These are phyloP conservation scores for Eudyptes chrysolophus DNA, from an alignment of 2,113 vertebrate species.

Conservation along the genomic window DNA sequence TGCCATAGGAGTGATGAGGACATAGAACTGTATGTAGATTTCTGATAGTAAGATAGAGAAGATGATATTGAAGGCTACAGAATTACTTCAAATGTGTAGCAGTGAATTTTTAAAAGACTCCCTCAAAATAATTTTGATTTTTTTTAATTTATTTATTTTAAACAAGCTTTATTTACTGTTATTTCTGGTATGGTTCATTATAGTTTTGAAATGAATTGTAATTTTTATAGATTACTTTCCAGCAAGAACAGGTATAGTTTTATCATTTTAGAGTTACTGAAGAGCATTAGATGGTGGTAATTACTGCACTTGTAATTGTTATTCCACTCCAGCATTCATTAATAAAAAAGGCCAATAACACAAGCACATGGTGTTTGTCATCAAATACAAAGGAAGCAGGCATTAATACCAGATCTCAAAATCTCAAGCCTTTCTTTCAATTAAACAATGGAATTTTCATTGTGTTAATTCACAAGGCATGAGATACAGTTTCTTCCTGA, in stretches of 20 bases:
- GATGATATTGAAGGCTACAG: neutral
- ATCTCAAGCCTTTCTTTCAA: neutral
- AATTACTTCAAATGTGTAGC: neutral
- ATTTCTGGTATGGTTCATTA: neutral
- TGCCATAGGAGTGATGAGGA: neutral
- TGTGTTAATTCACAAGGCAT: neutral
- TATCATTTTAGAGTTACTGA: neutral
- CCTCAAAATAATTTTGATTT: neutral
- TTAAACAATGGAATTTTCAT: neutral
- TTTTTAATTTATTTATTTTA: neutral
- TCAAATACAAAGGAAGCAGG: neutral
- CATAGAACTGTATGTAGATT: neutral
- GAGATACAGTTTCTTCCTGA: neutral
- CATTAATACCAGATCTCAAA: neutral
- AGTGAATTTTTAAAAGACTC: neutral
- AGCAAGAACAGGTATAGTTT: neutral
- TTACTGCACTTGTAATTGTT: neutral
- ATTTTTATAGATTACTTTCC: neutral
- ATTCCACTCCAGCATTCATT: neutral
- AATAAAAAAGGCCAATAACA: neutral
- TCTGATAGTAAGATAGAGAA: neutral
- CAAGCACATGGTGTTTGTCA: neutral
- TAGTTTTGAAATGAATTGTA: neutral
- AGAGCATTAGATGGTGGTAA: neutral
- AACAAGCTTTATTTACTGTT: neutral